Base-by-base conservation (phyloP, 2,113 vertebrate species). In the Erpornis zantholeuca region DNA sequence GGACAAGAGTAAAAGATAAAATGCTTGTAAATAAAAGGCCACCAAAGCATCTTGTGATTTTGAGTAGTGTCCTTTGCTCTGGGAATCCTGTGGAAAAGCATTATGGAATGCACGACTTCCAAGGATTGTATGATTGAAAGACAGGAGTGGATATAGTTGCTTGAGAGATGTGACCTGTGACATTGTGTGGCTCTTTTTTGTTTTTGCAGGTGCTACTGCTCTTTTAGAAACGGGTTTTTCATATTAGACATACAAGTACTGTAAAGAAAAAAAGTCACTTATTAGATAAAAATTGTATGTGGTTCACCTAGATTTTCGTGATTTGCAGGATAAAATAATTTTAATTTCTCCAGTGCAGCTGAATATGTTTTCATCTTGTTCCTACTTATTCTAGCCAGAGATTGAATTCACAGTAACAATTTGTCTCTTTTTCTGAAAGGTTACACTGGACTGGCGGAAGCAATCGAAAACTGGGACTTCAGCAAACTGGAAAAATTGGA, bases 381-480 rank as follows among this genome's bases (percentile, higher is more conserved):
- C 19, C 21, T 80, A 8, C 15, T 11, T 65, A 3, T 50, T 76
- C 11, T 28, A 53, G 29, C 3, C 59, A 31, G 35, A 59, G 38
- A 50, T 42, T 45, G 17, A 72, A 63, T 80, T 64, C 12, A 19
- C 6, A 45, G 53, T 53, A 68, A 68, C 24, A 15, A 22, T 35
- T 38, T 40, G 2, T 76, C 7, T n/a, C 16, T 44, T 75, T 70
- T 68, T 79, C 33, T 83, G 49, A 47, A 82, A 95, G 90, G 90
- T 56, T 96, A 92, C 50, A 92, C 83, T 22, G 90, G 87, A 12
- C 54, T 96, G 72, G 83, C 80, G 69, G 94, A 91, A 88, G 95
- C 94, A 54, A 95, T 95, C 21, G 87, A 94, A 72, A 96, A 91
- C 36, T 91, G 92, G 90, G 94, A 96, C 87, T 96, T 96, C 53